phyloP scores from a whole-genome alignment of 2,113 vertebrate species.

The Rhombomys opimus region DNA sequence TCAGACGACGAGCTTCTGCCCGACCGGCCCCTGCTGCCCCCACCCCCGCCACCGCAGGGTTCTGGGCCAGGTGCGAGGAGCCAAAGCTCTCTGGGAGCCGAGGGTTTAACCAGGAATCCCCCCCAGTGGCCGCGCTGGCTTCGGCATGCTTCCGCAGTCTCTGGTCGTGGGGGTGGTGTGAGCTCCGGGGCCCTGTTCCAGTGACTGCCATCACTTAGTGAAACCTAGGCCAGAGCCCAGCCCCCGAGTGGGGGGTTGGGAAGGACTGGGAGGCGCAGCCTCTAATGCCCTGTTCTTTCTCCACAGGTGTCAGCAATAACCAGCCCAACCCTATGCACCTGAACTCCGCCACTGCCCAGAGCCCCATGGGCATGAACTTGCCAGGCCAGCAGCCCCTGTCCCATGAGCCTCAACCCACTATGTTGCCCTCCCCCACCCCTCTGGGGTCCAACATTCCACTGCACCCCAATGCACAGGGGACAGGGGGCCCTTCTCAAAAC shows the following conservation, averaged over 20 bases:
- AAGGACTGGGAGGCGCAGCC: background rate
- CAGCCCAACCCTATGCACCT: conserved; percentile 92
- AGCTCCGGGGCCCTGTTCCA: background rate
- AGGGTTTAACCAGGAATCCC: rapidly evolving
- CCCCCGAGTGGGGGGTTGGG: background rate
- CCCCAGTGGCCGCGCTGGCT: background rate
- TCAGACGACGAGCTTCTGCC: conserved; percentile 97
- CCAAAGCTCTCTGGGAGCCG: background rate
- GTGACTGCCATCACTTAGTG: background rate
- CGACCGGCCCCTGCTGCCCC: conserved; percentile 93
- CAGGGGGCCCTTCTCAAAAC: conserved; percentile 84
- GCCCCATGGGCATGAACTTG: conserved; percentile 93
- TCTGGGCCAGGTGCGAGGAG: conserved; percentile 90
- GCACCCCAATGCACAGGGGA: conserved; percentile 90
- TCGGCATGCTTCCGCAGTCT: background rate
- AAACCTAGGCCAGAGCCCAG: background rate
- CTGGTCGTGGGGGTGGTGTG: background rate
- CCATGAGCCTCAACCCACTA: conserved; percentile 91
- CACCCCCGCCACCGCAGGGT: conserved; percentile 83
- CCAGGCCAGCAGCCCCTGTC: conserved; percentile 94
- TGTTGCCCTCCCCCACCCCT: conserved; percentile 93
- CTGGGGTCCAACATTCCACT: conserved; percentile 92
- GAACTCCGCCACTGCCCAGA: conserved; percentile 92
- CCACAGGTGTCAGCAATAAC: conserved; percentile 90
- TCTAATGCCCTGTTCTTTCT: conserved; percentile 47